phyloP scores from a whole-genome alignment of 2,797 vertebrate species.

The Leuciscus waleckii region DNA sequence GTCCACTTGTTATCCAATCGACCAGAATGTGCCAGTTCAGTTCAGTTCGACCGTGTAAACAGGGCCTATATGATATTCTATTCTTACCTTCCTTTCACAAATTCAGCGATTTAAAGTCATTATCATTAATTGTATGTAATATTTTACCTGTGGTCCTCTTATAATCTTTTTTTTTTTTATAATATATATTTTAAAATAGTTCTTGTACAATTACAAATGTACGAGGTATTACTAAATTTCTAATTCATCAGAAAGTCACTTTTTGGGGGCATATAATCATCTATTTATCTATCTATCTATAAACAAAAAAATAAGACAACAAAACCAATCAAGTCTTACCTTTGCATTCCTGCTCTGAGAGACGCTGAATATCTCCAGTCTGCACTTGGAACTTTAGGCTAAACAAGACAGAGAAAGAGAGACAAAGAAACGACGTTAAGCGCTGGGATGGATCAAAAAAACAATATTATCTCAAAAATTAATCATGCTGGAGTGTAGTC shows the following conservation, averaged over 20 bases:
- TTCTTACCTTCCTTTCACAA: background rate
- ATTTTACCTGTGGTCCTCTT: background rate
- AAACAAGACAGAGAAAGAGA: conserved; percentile 53
- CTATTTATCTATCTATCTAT: no score
- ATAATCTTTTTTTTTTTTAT: no score
- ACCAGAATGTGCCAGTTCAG: no score
- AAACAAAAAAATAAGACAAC: background rate
- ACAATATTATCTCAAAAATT: conserved; percentile 72
- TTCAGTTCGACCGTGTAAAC: no score
- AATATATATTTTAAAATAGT: no score
- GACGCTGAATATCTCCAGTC: conserved; percentile 99
- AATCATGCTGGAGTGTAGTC: conserved; percentile 62
- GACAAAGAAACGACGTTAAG: conserved; percentile 61
- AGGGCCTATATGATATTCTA: background rate
- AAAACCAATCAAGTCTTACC: conserved; percentile 75
- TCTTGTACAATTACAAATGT: no score
- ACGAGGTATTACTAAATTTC: no score
- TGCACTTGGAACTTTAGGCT: conserved; percentile 89
- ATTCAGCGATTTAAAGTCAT: background rate
- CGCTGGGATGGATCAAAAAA: conserved; percentile 60
- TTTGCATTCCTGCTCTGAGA: conserved; percentile 97
- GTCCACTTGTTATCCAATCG: no score
- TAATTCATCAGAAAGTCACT: no score
- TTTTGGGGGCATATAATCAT: no score
- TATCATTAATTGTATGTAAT: background rate